Conservation (phyloP, 2,888 invertebrate genomes). For the Hofmannophila pseudospretella region DNA sequence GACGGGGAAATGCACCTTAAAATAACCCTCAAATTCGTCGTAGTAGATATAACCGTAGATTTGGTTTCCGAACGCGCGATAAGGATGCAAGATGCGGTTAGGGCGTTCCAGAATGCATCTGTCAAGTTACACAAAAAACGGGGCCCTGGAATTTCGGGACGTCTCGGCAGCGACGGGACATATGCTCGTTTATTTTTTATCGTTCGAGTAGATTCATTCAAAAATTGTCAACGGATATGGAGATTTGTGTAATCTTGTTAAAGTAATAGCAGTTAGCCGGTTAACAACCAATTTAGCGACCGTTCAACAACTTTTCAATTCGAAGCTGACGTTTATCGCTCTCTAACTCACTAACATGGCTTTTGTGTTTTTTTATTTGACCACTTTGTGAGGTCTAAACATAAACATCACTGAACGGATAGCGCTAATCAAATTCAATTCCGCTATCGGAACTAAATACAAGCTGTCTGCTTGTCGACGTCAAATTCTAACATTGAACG, state of each 20-base stretch:
- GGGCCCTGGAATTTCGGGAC: constrained; percentile 72
- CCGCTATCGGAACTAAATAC: constrained; percentile 11
- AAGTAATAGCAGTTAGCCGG: constrained; percentile 51
- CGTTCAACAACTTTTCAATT: constrained; percentile 33
- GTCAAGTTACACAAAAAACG: constrained; percentile 70
- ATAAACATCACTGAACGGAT: neutral
- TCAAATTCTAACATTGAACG: constrained; percentile 15
- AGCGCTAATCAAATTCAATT: constrained; percentile 9
- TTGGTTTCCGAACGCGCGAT: constrained; percentile 60
- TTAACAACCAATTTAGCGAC: constrained; percentile 60
- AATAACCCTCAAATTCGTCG: constrained; percentile 68
- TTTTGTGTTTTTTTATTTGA: constrained; percentile 23
- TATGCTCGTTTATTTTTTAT: constrained; percentile 70
- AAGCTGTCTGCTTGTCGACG: constrained; percentile 10
- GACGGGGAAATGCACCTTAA: constrained; percentile 63
- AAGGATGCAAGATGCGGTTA: constrained; percentile 74
- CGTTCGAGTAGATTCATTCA: constrained; percentile 65
- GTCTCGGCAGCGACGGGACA: constrained; percentile 60
- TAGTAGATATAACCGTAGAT: constrained; percentile 58
- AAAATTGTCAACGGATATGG: constrained; percentile 68
- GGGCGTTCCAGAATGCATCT: constrained; percentile 72
- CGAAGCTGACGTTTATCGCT: constrained; percentile 40
- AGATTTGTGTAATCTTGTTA: constrained; percentile 76
- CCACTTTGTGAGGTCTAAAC: constrained; percentile 18
- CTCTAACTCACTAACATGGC: constrained; percentile 20